A percentile compares a stretch with the other conserved stretches of the same genome.
phyloP scores from a whole-genome alignment of 2,797 vertebrate genomes.

The Natrix natrix region DNA sequence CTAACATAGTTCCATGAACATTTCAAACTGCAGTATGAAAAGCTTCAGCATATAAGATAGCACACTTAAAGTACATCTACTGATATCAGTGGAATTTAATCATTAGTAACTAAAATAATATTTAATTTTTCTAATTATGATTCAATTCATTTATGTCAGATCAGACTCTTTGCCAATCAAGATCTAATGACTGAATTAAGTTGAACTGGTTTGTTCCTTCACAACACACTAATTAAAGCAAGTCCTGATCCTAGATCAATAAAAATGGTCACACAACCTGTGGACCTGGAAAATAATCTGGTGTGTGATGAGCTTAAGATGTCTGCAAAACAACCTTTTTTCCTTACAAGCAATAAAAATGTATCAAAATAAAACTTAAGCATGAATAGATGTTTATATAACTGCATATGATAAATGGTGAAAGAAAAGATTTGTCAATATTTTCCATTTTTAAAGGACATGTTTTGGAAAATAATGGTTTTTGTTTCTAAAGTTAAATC shows the following conservation, averaged over 20 bases:
- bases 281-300: slow-evolving; percentile 24
- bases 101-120: neutral
- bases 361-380: slow-evolving; percentile 8
- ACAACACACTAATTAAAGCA: neutral
- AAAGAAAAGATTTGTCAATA: neutral
- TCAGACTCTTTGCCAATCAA: neutral
- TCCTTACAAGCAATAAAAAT: neutral
- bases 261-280: neutral
- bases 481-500: neutral
- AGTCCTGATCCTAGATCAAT: neutral
- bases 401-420: neutral
- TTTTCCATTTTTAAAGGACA: neutral
- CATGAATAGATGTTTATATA: neutral
- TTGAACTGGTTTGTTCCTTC: neutral
- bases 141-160: neutral
- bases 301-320: neutral
- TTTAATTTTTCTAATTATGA: neutral
- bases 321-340: slow-evolving; percentile 10
- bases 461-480: neutral
- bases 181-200: neutral
- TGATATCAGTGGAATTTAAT: neutral
- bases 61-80: neutral
- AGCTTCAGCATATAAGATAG: neutral
- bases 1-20: neutral
- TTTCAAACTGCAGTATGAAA: slow-evolving; percentile 27